Evolutionary conservation across 2,113 vertebrate species (phyloP).

Genomic region (Brienomyrus brachyistius): DNA sequence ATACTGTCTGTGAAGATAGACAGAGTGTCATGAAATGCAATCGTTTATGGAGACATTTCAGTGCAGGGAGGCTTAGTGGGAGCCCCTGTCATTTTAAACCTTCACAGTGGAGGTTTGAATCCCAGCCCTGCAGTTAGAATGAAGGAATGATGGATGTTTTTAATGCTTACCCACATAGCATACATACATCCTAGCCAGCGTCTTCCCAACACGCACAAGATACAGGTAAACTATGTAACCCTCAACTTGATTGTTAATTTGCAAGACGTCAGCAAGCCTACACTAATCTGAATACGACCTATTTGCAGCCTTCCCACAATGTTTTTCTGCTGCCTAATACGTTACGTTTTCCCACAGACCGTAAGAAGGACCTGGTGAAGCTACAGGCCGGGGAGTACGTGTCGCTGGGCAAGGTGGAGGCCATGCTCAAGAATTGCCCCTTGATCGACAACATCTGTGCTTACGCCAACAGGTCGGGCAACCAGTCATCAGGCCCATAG

Average conservation of each 20-base stretch:
- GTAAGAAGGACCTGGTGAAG: slow-evolving; percentile 96
- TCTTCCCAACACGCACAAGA: not conserved
- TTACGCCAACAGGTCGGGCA: slow-evolving; percentile 84
- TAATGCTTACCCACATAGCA: not conserved
- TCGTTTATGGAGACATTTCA: not conserved
- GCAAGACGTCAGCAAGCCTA: not conserved
- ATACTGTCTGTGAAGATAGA: not conserved
- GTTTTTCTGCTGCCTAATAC: not conserved
- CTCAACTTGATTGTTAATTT: not conserved
- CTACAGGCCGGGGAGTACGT: slow-evolving; percentile 95
- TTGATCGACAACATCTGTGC: slow-evolving; percentile 95
- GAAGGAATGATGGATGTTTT: not conserved
- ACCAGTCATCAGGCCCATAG: not conserved
- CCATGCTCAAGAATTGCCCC: slow-evolving; percentile 86
- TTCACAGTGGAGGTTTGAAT: not conserved
- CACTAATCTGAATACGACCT: not conserved
- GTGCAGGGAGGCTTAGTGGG: not conserved
- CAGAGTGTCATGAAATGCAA: not conserved
- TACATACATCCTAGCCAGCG: not conserved
- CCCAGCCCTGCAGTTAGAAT: not conserved
- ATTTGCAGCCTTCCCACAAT: not conserved
- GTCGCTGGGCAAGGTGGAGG: slow-evolving; percentile 93
- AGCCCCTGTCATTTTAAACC: not conserved
- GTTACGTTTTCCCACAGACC: slow-evolving; percentile 59
- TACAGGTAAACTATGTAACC: not conserved